A percentile compares a stretch with the other conserved stretches of the same genome.
Evolutionary conservation across 2,888 invertebrate genomes (phyloP).

Genomic region (Entomobrya multifasciata): DNA sequence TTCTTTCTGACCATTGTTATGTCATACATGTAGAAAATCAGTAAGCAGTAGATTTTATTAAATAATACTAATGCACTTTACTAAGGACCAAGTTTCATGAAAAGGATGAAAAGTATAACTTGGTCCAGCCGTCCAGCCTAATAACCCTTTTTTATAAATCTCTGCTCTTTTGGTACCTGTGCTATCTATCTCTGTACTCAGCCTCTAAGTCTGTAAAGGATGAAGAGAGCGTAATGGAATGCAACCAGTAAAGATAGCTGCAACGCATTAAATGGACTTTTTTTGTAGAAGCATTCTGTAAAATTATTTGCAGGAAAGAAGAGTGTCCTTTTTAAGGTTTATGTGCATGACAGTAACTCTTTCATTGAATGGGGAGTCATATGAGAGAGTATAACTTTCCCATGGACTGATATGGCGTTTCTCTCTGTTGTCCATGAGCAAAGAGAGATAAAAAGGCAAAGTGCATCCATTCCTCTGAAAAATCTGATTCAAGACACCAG

Average conservation of each 20-base stretch:
- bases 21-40: neutral
- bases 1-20: neutral
- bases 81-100: neutral
- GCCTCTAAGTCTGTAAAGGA: neutral
- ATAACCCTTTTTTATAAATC: slow-evolving; percentile 25
- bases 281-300: slow-evolving; percentile 10
- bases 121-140: neutral
- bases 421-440: too few relatives aligned
- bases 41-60: neutral
- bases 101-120: neutral
- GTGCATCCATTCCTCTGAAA: neutral
- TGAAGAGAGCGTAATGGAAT: neutral
- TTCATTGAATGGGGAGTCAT: too few relatives aligned
- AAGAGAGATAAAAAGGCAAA: neutral
- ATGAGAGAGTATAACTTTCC: too few relatives aligned
- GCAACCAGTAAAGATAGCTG: slow-evolving; percentile 40
- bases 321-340: neutral
- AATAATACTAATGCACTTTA: slow-evolving; percentile 24
- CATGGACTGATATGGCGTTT: too few relatives aligned
- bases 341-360: too few relatives aligned
- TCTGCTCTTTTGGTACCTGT: slow-evolving; percentile 5
- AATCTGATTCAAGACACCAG: neutral
- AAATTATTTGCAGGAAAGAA: neutral
- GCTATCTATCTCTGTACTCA: neutral
- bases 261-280: slow-evolving; percentile 9